phyloP scores from a whole-genome alignment of 2,888 invertebrate genomes.

The Venusia cambrica region DNA sequence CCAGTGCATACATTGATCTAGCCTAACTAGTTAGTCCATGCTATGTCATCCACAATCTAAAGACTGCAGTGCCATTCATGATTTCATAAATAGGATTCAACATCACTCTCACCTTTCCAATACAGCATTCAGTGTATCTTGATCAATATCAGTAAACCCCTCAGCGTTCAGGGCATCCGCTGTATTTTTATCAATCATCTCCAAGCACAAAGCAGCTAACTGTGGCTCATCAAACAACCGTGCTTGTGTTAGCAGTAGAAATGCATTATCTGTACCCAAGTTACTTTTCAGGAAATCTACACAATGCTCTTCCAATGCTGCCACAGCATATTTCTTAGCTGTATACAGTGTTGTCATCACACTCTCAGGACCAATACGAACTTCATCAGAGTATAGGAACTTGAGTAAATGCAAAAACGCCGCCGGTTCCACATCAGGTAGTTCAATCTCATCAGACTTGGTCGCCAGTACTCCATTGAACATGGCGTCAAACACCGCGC shows the following conservation, averaged over 20 bases:
- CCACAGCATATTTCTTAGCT: conserved; percentile 93
- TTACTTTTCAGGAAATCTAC: conserved; percentile 89
- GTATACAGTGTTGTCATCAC: conserved; percentile 94
- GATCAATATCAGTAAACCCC: conserved; percentile 90
- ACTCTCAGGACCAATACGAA: conserved; percentile 90
- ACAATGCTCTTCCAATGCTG: conserved; percentile 90
- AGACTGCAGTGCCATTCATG: no score
- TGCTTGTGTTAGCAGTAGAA: conserved; percentile 89
- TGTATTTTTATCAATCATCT: conserved; percentile 92
- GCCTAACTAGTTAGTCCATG: no score
- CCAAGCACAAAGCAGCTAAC: conserved; percentile 89
- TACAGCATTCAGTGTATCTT: conserved; percentile 88
- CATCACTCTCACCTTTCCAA: conserved; percentile 75
- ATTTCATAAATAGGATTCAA: no score
- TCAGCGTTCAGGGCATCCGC: conserved; percentile 89
- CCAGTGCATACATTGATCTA: no score
- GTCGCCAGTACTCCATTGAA: conserved; percentile 89
- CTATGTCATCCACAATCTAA: no score
- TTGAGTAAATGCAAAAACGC: conserved; percentile 88
- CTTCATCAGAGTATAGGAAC: conserved; percentile 90
- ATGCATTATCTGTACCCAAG: conserved; percentile 91
- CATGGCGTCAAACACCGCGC: conserved; percentile 93
- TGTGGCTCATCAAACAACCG: conserved; percentile 91
- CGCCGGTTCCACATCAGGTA: conserved; percentile 91
- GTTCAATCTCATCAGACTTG: conserved; percentile 85